Evolutionary conservation across 1,140 invertebrate genomes (phyloP), one percentile per base, ranked within the genome.

Genomic region (Micrasema minimum): DNA sequence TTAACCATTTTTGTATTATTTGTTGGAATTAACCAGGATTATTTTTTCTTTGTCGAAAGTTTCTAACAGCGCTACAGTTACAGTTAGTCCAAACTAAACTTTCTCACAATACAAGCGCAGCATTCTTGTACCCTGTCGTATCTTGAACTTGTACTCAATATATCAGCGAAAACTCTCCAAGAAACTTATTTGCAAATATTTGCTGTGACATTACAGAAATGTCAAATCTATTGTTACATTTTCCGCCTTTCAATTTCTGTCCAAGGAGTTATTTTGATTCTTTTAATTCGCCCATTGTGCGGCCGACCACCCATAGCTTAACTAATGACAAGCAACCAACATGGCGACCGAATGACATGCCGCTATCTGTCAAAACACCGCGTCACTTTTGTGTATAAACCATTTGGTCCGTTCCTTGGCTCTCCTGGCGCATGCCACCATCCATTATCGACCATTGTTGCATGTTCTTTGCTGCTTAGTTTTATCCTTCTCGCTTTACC

Each of bases 381-480:
- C 62, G 38, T 46, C 41, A 65, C 38, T 71, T 71, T 71, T 64
- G 45, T 53, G 64, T 64, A 53, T 71, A 26, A 38, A 41, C 38
- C 62, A 20, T 51, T 66, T n/a, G 22, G 48, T 20, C 18, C 23
- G 20, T 66, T 66, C 41, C 20, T 31, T 14, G n/a, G 10, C 11
- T 20, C 23, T 48, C 23, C 20, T 64, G 41, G 41, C 61, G 61
- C 43, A 23, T 22, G 61, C 45, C 35, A 14, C 22, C 14, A 22
- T 31, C 51, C 55, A 20, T 43, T 22, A 41, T 41, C 22, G 18
- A 4, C 26, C 37, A 41, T 43, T 59, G 55, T 59, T 14, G 11
- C 16, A 31, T 41, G 16, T 14, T 1, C 18, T 4, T n/a, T 9
- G 7, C n/a, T n/a, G 16, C 9, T 7, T 23, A 31, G n/a, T 20